Evolutionary conservation across 2,888 invertebrate genomes (phyloP).

Genomic region (Hydrotaea diabolus): DNA sequence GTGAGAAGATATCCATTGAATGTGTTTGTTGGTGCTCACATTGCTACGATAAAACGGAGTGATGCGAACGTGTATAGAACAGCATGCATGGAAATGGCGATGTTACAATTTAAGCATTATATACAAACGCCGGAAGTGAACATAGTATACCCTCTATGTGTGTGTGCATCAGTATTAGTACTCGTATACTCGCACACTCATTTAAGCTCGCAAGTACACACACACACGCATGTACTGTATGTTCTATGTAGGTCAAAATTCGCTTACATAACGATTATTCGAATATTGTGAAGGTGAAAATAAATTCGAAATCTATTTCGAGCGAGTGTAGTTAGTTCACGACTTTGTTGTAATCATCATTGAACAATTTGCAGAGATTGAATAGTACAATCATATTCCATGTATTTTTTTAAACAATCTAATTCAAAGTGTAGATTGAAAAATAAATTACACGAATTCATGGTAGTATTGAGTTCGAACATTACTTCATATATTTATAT

Average conservation of each 20-base stretch:
- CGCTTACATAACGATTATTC: not conserved
- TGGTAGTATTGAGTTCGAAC: too few species aligned
- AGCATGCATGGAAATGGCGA: slow-evolving; percentile 21
- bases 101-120: slow-evolving; percentile 18
- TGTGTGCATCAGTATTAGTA: not conserved
- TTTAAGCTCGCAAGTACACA: too few species aligned
- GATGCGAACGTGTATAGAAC: not conserved
- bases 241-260: not conserved
- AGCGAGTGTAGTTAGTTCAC: not conserved
- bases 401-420: too few species aligned
- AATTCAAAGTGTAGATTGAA: too few species aligned
- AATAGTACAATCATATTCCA: too few species aligned
- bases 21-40: not conserved
- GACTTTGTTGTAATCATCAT: not conserved
- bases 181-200: too few species aligned
- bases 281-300: not conserved
- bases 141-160: not conserved
- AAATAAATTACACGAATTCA: too few species aligned
- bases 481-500: too few species aligned
- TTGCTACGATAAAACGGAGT: not conserved
- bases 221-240: not conserved
- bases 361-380: too few species aligned
- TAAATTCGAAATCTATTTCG: slow-evolving; percentile 9
- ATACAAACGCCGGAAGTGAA: slow-evolving; percentile 2
- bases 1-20: not conserved